Percentiles rank a stretch among this genome's conserved stretches.
phyloP scores from a whole-genome alignment of 2,888 invertebrate genomes.

The Synanthedon andrenaeformis region DNA sequence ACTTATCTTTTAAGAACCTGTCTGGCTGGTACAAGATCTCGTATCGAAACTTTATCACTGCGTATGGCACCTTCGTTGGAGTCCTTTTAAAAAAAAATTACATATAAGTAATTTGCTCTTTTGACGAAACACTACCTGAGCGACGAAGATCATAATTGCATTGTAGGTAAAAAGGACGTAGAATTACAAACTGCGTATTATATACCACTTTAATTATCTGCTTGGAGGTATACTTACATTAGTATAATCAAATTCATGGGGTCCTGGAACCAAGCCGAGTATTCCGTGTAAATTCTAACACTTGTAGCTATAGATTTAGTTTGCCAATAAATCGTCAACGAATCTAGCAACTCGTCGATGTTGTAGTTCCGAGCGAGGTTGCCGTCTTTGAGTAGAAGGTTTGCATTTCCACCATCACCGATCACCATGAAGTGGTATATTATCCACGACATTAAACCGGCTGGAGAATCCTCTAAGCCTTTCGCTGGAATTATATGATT shows the following conservation, averaged over 20 bases:
- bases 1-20: constrained; percentile 61
- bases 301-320: constrained; percentile 75
- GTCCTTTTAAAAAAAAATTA: constrained; percentile 43
- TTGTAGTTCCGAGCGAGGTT: constrained; percentile 68
- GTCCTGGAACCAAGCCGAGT: constrained; percentile 16
- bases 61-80: constrained; percentile 72
- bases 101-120: neutral
- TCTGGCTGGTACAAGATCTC: constrained; percentile 67
- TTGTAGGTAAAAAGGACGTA: too few species aligned
- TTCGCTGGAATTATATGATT: neutral
- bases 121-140: too few species aligned
- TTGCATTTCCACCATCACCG: constrained; percentile 67
- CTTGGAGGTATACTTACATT: neutral
- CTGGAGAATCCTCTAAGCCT: constrained; percentile 75
- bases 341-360: constrained; percentile 76
- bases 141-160: too few species aligned
- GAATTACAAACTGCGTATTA: too few species aligned
- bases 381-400: constrained; percentile 42
- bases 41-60: constrained; percentile 73
- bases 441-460: constrained; percentile 82
- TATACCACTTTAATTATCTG: too few species aligned
- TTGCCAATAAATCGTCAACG: constrained; percentile 81
- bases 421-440: constrained; percentile 73
- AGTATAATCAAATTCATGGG: constrained; percentile 1
- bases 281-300: constrained; percentile 75